Percentiles rank a stretch among this genome's conserved stretches.
Evolutionary conservation across 2,888 invertebrate genomes (phyloP).

Genomic region (Cotesia congregata): DNA sequence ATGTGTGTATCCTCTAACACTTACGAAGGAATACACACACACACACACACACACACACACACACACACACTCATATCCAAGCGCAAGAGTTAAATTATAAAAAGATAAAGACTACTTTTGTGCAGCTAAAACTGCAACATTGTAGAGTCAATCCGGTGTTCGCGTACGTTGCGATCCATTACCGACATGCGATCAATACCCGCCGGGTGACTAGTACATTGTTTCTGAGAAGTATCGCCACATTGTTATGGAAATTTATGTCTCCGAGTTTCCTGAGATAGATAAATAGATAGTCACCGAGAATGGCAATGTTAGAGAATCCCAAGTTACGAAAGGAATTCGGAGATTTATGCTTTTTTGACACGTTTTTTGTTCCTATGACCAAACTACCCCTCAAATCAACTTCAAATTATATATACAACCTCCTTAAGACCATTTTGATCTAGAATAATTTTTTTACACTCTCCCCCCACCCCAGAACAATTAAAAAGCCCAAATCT

Average conservation of each 20-base stretch:
- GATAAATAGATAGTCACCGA: constrained; percentile 19
- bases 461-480: no score
- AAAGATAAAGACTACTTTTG: background rate
- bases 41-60: no score
- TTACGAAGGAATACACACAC: background rate
- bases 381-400: no score
- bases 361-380: no score
- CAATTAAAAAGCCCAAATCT: no score
- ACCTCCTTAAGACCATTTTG: no score
- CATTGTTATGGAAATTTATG: constrained; percentile 12
- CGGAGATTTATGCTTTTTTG: no score
- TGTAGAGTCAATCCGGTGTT: background rate
- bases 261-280: background rate
- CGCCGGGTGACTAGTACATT: background rate
- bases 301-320: constrained; percentile 13
- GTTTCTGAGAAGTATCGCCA: no score
- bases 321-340: no score
- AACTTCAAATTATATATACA: no score
- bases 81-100: background rate
- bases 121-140: background rate
- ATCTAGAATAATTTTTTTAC: no score
- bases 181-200: background rate
- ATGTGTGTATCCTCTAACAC: background rate
- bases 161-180: background rate
- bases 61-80: background rate